Conservation (phyloP, 92 coral and sea anemone species). For the Zoanthus sociatus region DNA sequence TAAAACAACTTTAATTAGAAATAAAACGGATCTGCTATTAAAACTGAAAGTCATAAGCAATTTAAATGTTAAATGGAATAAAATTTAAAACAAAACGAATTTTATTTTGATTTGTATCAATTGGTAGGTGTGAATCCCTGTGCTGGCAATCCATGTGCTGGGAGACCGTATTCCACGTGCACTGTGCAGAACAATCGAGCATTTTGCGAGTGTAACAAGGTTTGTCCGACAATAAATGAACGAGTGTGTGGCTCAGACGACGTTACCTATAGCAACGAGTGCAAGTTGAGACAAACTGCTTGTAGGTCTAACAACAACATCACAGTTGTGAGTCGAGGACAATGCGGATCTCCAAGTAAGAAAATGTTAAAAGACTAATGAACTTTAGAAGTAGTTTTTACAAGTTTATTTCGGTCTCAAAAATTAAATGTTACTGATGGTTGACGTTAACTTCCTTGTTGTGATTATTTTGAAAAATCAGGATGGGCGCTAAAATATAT, state of each 20-base stretch:
- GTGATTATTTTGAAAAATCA: no score
- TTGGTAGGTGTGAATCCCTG: conserved; percentile 15
- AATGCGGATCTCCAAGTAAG: conserved; percentile 22
- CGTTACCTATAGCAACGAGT: conserved; percentile 15
- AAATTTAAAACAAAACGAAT: background rate
- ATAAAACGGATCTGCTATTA: no score
- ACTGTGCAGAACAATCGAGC: conserved; percentile 7
- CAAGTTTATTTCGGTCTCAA: background rate
- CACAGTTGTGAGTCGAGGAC: conserved; percentile 8
- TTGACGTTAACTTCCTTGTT: no score
- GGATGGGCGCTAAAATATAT: no score
- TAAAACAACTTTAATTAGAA: no score
- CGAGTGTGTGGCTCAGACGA: conserved; percentile 38
- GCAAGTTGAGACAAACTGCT: background rate
- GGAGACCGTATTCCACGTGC: conserved; percentile 27
- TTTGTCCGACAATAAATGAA: background rate
- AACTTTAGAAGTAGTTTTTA: background rate
- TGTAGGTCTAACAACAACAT: conserved; percentile 16
- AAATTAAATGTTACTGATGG: background rate
- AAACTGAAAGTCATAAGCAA: no score
- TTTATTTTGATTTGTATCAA: background rate
- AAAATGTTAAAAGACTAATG: no score
- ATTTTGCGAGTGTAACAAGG: conserved; percentile 26
- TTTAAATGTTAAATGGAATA: no score
- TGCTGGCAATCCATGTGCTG: conserved; percentile 33